Percentiles rank a stretch among this genome's conserved stretches.
phyloP scores from a whole-genome alignment of 1,140 invertebrate species.

The Euborellia annulipes region DNA sequence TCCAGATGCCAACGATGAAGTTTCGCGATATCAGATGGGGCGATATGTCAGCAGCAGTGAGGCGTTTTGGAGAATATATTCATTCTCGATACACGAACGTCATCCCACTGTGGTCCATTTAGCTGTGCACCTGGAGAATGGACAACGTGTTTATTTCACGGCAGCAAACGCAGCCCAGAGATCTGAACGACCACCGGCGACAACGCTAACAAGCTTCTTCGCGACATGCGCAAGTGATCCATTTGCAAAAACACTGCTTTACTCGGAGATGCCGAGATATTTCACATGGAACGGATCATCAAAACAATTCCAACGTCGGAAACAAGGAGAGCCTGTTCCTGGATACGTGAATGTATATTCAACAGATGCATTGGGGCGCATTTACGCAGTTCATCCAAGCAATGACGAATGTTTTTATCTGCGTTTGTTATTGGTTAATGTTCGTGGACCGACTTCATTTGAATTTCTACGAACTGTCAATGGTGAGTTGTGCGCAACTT shows the following conservation, averaged over 20 bases:
- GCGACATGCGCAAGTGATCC: constrained; percentile 16
- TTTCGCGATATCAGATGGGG: constrained; percentile 23
- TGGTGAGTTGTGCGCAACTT: constrained; percentile 25
- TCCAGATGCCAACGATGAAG: constrained; percentile 17
- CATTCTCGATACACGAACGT: constrained; percentile 27
- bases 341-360: constrained; percentile 15
- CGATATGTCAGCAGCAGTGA: constrained; percentile 28
- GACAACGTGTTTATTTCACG: constrained; percentile 24
- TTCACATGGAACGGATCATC: constrained; percentile 23
- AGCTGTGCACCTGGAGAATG: constrained; percentile 27
- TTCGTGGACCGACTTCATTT: constrained; percentile 27
- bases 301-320: constrained; percentile 17
- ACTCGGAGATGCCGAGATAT: constrained; percentile 24
- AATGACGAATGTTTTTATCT: constrained; percentile 26
- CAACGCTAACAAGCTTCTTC: constrained; percentile 23
- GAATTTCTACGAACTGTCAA: constrained; percentile 24
- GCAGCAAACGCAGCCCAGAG: constrained; percentile 11
- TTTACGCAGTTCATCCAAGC: constrained; percentile 27
- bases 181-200: constrained; percentile 6
- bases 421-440: constrained; percentile 23
- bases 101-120: constrained; percentile 28
- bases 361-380: constrained; percentile 17
- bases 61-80: constrained; percentile 29
- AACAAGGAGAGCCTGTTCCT: constrained; percentile 19
- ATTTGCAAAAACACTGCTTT: constrained; percentile 25